These are phyloP conservation scores for Cryptomyrus ogoouensis DNA, from an alignment of 2,113 vertebrate species.

Conservation along the genomic window DNA sequence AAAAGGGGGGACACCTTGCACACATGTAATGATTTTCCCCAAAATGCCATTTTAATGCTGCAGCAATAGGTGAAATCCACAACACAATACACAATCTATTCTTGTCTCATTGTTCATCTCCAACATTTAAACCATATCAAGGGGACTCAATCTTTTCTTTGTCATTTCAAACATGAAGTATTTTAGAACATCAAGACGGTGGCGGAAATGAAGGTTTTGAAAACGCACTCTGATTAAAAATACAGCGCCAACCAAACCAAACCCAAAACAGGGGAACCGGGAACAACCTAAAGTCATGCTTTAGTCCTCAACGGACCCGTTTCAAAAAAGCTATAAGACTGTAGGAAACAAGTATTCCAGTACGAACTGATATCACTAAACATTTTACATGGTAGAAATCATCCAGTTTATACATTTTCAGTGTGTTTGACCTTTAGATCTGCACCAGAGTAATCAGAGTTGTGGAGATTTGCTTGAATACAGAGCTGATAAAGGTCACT, in stretches of 20 bases:
- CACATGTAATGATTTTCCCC: neutral
- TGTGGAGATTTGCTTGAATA: neutral
- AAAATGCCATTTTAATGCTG: neutral
- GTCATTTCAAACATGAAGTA: neutral
- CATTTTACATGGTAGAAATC: conserved; percentile 2
- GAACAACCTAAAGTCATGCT: neutral
- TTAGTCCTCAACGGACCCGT: neutral
- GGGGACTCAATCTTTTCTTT: neutral
- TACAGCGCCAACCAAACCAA: neutral
- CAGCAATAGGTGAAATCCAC: neutral
- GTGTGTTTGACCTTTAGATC: conserved; percentile 11
- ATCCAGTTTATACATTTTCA: conserved; percentile 9
- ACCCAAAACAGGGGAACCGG: neutral
- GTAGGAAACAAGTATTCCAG: neutral
- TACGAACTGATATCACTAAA: too few relatives aligned
- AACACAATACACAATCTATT: neutral
- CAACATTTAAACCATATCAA: neutral
- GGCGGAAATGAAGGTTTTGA: neutral
- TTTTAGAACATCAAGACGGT: neutral
- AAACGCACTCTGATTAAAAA: neutral
- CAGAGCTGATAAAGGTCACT: conserved; percentile 2
- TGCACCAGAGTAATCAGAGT: neutral
- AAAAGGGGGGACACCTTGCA: neutral
- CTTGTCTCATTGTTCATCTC: neutral
- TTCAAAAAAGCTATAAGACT: neutral